These are phyloP conservation scores for Apodemia zela DNA, from an alignment of 2,888 invertebrate genomes.

Conservation along the genomic window DNA sequence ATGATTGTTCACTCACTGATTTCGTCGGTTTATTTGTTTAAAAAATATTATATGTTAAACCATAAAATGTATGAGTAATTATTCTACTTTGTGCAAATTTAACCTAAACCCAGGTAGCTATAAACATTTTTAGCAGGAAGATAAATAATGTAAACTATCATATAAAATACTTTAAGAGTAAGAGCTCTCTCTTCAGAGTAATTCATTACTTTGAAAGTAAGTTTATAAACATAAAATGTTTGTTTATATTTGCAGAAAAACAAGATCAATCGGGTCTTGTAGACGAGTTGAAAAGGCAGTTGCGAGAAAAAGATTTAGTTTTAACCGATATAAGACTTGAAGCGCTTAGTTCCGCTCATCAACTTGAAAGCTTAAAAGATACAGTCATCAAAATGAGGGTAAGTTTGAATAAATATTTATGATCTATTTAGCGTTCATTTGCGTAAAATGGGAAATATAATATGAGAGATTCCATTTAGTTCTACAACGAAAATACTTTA, in stretches of 20 bases:
- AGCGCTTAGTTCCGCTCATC: slow-evolving; percentile 97
- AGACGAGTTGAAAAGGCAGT: slow-evolving; percentile 93
- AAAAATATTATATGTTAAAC: no score
- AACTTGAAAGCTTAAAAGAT: slow-evolving; percentile 96
- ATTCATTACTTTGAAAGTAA: not conserved
- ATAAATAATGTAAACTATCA: no score
- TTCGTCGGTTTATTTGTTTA: no score
- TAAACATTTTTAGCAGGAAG: no score
- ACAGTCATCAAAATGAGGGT: slow-evolving; percentile 98
- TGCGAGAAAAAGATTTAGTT: slow-evolving; percentile 97
- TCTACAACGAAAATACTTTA: not conserved
- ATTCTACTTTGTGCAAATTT: no score
- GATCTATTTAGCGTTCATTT: not conserved
- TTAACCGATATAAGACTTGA: slow-evolving; percentile 97
- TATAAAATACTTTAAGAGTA: no score
- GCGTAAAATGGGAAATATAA: not conserved
- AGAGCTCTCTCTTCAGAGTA: no score
- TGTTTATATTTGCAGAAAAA: slow-evolving; percentile 62
- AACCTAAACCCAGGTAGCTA: no score
- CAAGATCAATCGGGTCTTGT: slow-evolving; percentile 73
- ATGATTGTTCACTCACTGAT: no score
- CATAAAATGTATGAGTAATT: no score
- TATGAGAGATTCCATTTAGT: not conserved
- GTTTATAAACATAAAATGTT: slow-evolving; percentile 15
- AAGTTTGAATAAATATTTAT: slow-evolving; percentile 40